phyloP scores from a whole-genome alignment of 2,113 vertebrate species.

The Seriola dumerili region DNA sequence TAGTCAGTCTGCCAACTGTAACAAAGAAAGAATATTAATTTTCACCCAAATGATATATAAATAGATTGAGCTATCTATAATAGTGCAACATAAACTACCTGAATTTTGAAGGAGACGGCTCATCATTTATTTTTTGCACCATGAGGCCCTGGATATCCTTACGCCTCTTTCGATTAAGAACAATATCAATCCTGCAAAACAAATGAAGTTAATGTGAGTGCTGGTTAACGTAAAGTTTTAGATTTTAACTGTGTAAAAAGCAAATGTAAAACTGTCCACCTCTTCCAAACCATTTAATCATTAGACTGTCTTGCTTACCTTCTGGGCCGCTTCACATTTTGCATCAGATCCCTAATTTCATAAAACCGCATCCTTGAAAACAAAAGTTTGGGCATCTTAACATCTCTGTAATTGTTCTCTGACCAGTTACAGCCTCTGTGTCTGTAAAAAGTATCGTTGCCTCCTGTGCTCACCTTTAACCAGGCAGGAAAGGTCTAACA shows the following conservation, averaged over 20 bases:
- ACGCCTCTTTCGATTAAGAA: constrained; percentile 53
- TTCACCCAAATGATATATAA: not conserved
- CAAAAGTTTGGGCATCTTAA: constrained; percentile 74
- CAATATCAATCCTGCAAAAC: constrained; percentile 60
- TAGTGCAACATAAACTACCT: constrained; percentile 38
- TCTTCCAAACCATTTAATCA: not conserved
- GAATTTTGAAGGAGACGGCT: constrained; percentile 32
- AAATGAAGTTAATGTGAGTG: not conserved
- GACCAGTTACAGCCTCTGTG: not conserved
- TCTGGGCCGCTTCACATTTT: constrained; percentile 61
- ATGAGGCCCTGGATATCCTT: constrained; percentile 53
- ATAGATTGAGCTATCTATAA: not conserved
- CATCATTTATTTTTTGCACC: constrained; percentile 47
- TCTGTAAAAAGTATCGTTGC: constrained; percentile 1
- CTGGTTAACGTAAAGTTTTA: not conserved
- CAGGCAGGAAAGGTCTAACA: not conserved
- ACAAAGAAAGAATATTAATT: not conserved
- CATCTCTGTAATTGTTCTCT: constrained; percentile 26
- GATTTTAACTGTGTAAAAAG: not conserved
- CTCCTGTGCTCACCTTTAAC: constrained; percentile 10
- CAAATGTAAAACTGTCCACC: not conserved
- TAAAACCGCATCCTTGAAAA: constrained; percentile 71
- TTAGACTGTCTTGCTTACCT: constrained; percentile 60
- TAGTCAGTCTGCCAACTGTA: constrained; percentile 53
- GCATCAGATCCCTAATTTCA: constrained; percentile 71